Base-by-base conservation (phyloP, 2,797 vertebrate genomes). In the Fundulus diaphanus region DNA sequence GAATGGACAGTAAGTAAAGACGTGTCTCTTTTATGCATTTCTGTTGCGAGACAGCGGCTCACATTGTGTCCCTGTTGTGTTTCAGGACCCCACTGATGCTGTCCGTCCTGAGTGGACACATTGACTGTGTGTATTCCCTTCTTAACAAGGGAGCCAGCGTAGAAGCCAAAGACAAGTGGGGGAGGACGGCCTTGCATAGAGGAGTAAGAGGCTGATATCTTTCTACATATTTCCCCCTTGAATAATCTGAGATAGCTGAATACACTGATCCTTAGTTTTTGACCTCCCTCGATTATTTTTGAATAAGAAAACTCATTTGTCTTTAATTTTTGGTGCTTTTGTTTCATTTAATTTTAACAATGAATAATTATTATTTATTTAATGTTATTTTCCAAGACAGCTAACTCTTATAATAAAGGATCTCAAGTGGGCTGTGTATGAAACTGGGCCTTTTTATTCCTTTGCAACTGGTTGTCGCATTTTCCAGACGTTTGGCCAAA, bases 111-210 rank as follows among this genome's bases (percentile, higher is more conserved):
- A 98, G 98, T 1, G 98, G 97, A 83, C 97, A 99, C 95, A 98
- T 97, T 0, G 98, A 99, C 85, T 99, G 98, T 63, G 97, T 99
- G 54, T 99, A 98, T 93, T 99, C 97, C 63, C 92, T 99, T 78
- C 95, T 99, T 56, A 99, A 97, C 92, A 99, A 99, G 91, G 98
- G 98, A 94, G 97, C 97, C 80, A 96, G 90, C 59, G 97, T 98
- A 77, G 97, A 99, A 95, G 97, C 98, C 97, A 99, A 98, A 98
- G 98, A 99, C 91, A 97, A 97, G 77, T 97, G 97, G 97, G 97
- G 97, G 87, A 96, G 97, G 91, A 99, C 98, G 1, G 98, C 97
- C 31, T 89, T 99, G 40, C 98, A 99, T 69, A 95, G 98, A 96
- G 98, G 97, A 94, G 98, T 99, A 93, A 97, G 15, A 57, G 46